These are phyloP conservation scores for Oxygymnocypris stewartii DNA, from an alignment of 2,113 vertebrate species.

Conservation along the genomic window DNA sequence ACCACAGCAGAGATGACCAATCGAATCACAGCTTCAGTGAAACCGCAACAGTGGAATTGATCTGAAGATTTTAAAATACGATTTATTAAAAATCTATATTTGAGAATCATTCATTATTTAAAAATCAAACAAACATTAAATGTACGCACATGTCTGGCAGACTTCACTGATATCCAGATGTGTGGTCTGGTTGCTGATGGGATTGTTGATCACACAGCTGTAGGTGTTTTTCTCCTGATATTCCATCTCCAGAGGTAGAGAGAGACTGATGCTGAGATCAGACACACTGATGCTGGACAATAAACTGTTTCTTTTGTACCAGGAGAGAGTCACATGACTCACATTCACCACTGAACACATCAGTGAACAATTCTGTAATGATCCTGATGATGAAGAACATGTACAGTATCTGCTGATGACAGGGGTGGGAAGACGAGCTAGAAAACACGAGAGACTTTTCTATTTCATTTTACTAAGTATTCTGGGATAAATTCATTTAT, in stretches of 20 bases:
- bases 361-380: background rate
- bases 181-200: background rate
- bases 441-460: background rate
- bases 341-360: background rate
- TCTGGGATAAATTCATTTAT: no score
- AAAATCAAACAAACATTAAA: background rate
- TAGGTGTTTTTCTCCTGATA: background rate
- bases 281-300: background rate
- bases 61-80: no score
- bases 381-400: background rate
- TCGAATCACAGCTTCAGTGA: no score
- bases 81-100: no score
- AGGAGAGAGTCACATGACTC: conserved; percentile 13
- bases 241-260: background rate
- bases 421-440: background rate
- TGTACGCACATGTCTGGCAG: background rate
- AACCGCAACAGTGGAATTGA: no score
- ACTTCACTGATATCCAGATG: background rate
- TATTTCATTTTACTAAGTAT: background rate
- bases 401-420: background rate
- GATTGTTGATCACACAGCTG: background rate
- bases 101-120: no score
- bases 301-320: background rate
- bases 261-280: background rate
- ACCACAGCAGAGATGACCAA: no score